phyloP scores from a whole-genome alignment of 1,140 invertebrate genomes.

The Drosophila malerkotliana region DNA sequence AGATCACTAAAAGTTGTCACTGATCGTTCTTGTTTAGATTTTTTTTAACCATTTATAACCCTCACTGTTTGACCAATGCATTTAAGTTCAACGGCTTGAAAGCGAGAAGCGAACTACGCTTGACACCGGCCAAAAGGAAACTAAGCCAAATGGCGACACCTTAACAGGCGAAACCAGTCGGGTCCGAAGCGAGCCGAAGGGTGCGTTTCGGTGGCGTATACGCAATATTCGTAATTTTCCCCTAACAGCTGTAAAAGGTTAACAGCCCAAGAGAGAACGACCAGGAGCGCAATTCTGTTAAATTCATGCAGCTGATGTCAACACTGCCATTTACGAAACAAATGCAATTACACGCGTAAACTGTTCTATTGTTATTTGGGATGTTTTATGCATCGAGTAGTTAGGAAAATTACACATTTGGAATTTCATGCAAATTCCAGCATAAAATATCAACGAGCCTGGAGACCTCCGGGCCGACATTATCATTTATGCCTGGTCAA shows the following conservation, averaged over 20 bases:
- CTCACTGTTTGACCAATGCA: neutral
- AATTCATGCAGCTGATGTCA: conserved; percentile 14
- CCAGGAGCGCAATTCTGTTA: conserved; percentile 4
- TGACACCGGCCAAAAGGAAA: conserved; percentile 73
- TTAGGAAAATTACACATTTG: conserved; percentile 27
- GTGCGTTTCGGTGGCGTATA: conserved; percentile 48
- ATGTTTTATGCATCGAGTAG: conserved; percentile 46
- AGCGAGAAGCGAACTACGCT: conserved; percentile 54
- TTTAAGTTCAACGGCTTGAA: conserved; percentile 1
- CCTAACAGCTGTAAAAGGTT: conserved; percentile 10
- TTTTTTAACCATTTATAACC: conserved; percentile 17
- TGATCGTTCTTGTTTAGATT: conserved; percentile 10
- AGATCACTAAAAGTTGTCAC: conserved; percentile 3
- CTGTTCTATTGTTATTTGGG: conserved; percentile 42
- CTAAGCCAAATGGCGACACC: conserved; percentile 46
- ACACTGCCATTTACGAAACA: conserved; percentile 6
- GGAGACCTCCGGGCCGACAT: neutral
- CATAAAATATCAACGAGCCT: neutral
- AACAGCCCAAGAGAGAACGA: conserved; percentile 11
- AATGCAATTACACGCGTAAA: conserved; percentile 59
- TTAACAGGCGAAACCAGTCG: conserved; percentile 30
- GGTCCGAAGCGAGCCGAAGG: conserved; percentile 26
- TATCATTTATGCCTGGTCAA: neutral
- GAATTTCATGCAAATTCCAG: conserved; percentile 26
- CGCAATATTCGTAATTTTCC: conserved; percentile 28